A percentile compares a stretch with the other conserved stretches of the same genome.
These are phyloP conservation scores for Formica selysi DNA, from an alignment of 1,140 invertebrate genomes.

Conservation along the genomic window DNA sequence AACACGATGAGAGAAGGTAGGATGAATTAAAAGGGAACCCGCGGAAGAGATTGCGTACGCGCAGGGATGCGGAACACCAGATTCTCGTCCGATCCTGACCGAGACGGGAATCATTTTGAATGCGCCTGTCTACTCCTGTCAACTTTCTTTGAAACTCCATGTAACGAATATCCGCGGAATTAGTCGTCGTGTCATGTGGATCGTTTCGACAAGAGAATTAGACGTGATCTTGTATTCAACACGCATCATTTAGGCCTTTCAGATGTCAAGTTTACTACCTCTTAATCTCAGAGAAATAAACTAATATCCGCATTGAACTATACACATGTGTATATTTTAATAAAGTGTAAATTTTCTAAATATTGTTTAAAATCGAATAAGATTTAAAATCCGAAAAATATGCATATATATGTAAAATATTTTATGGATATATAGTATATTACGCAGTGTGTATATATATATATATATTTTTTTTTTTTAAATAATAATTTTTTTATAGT, in stretches of 20 bases:
- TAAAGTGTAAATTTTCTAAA: background rate
- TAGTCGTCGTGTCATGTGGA: background rate
- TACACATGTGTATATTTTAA: background rate
- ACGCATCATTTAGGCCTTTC: background rate
- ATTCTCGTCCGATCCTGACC: background rate
- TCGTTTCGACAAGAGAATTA: slow-evolving; percentile 9
- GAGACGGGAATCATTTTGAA: slow-evolving; percentile 19
- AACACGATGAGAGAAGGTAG: slow-evolving; percentile 45
- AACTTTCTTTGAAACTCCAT: background rate
- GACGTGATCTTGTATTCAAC: background rate
- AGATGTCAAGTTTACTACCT: background rate
- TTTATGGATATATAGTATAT: too few relatives aligned
- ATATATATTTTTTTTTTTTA: too few relatives aligned
- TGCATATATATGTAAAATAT: too few relatives aligned
- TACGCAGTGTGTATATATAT: too few relatives aligned
- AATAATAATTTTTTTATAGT: too few relatives aligned
- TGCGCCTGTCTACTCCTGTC: slow-evolving; percentile 11
- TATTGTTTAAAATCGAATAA: too few relatives aligned
- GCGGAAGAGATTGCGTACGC: background rate
- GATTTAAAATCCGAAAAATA: too few relatives aligned
- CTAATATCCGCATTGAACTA: background rate
- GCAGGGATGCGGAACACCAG: background rate
- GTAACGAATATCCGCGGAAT: background rate
- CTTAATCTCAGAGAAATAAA: background rate
- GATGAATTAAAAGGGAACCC: slow-evolving; percentile 66